Percentiles rank a stretch among this genome's conserved stretches.
phyloP scores from a whole-genome alignment of 1,140 invertebrate species.

The Hyphantria cunea region DNA sequence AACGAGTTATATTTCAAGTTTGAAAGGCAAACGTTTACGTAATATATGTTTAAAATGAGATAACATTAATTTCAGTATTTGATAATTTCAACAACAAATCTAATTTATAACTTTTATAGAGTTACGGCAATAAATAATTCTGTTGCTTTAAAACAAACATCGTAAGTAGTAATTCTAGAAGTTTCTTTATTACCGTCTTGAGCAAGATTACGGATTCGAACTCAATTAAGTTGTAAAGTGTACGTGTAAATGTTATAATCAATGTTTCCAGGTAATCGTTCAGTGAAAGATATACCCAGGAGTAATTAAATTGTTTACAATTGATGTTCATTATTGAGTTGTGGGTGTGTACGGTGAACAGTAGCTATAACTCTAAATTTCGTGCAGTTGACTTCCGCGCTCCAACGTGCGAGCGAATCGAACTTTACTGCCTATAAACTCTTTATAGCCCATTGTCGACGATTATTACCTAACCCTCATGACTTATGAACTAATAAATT shows the following conservation, averaged over 20 bases:
- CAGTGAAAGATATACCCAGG: conserved; percentile 27
- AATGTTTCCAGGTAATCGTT: conserved; percentile 29
- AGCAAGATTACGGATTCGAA: conserved; percentile 34
- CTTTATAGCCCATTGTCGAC: conserved; percentile 78
- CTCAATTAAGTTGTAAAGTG: conserved; percentile 39
- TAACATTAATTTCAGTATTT: conserved; percentile 44
- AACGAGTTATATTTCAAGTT: conserved; percentile 32
- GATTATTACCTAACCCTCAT: conserved; percentile 78
- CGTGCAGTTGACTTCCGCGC: conserved; percentile 59
- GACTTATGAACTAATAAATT: conserved; percentile 79
- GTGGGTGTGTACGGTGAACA: conserved; percentile 25
- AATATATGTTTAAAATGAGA: conserved; percentile 55
- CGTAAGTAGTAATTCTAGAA: conserved; percentile 32
- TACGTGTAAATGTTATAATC: conserved; percentile 39
- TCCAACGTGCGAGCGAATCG: conserved; percentile 60
- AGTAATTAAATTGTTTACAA: conserved; percentile 35
- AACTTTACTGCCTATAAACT: conserved; percentile 77
- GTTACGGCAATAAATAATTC: conserved; percentile 41
- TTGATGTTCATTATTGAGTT: conserved; percentile 35
- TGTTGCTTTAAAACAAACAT: conserved; percentile 40
- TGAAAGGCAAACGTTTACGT: conserved; percentile 34
- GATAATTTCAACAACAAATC: conserved; percentile 41
- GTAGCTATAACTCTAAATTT: conserved; percentile 30
- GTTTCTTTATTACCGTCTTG: conserved; percentile 31
- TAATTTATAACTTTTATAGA: conserved; percentile 32